phyloP scores from a whole-genome alignment of 92 coral and sea anemone genomes.

The Bergia puertoricense region DNA sequence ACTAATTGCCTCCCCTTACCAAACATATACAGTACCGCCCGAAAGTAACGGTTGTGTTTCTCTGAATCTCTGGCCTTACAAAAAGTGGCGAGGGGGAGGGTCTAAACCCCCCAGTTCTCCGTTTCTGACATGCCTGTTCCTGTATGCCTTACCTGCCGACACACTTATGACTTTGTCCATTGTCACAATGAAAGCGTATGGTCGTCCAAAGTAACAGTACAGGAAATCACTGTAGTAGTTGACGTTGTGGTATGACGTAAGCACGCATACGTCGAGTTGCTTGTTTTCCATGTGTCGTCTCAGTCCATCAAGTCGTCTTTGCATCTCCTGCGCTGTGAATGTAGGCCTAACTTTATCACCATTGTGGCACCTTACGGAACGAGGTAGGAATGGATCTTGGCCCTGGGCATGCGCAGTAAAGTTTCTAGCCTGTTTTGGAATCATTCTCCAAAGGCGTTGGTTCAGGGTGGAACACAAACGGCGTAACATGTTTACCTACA shows the following conservation, averaged over 20 bases:
- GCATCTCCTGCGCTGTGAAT: constrained; percentile 84
- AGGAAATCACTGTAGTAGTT: constrained; percentile 83
- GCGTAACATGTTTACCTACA: constrained; percentile 8
- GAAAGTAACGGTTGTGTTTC: no score
- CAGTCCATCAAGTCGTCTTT: constrained; percentile 69
- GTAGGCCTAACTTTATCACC: constrained; percentile 84
- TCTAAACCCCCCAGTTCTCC: no score
- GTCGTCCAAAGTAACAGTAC: constrained; percentile 81
- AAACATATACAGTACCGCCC: no score
- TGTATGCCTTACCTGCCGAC: constrained; percentile 75
- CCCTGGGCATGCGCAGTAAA: not conserved
- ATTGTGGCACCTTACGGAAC: constrained; percentile 56
- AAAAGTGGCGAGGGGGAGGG: no score
- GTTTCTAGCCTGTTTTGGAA: constrained; percentile 1
- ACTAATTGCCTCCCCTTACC: no score
- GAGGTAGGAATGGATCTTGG: constrained; percentile 54
- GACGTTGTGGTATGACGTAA: constrained; percentile 86
- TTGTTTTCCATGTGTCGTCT: constrained; percentile 80
- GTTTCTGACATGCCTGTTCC: no score
- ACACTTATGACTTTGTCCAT: constrained; percentile 68
- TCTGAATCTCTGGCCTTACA: no score
- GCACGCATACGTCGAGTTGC: constrained; percentile 87
- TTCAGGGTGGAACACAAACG: not conserved
- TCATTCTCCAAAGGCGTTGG: not conserved
- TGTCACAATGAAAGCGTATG: constrained; percentile 79